These are phyloP conservation scores for Chaetophractus vellerosus DNA, from an alignment of 2,797 vertebrate species.

Conservation along the genomic window DNA sequence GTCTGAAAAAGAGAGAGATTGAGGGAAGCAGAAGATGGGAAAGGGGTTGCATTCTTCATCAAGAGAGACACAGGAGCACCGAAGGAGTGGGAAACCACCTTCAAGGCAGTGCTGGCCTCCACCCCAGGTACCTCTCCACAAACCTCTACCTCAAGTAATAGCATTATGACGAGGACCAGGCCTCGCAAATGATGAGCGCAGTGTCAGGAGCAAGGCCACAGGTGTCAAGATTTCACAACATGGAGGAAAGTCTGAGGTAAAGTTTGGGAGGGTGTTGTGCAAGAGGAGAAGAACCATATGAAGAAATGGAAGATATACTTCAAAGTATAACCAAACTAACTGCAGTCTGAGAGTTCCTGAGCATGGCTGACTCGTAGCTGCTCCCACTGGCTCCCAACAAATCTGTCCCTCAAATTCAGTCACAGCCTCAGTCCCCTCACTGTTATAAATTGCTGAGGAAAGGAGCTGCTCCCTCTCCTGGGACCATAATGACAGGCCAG, in stretches of 20 bases:
- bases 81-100: fast-evolving
- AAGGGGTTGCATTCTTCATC: no score
- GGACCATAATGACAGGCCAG: neutral
- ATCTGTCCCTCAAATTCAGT: neutral
- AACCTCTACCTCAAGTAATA: fast-evolving
- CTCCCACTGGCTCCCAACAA: neutral
- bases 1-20: neutral
- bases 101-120: fast-evolving
- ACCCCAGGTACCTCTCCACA: neutral
- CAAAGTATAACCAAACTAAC: neutral
- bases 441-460: neutral
- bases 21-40: neutral
- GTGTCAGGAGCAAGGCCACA: neutral
- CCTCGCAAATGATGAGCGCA: fast-evolving
- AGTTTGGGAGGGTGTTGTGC: neutral
- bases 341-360: no score
- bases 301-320: neutral
- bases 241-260: neutral
- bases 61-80: neutral
- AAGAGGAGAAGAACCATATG: neutral
- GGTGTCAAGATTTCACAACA: neutral
- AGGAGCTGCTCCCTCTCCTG: fast-evolving
- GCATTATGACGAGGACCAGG: fast-evolving
- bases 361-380: neutral
- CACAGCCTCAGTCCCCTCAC: fast-evolving